Percentiles rank a stretch among this genome's conserved stretches.
These are phyloP conservation scores for Rhabdornis inornatus DNA, from an alignment of 2,113 vertebrate genomes.

Conservation along the genomic window DNA sequence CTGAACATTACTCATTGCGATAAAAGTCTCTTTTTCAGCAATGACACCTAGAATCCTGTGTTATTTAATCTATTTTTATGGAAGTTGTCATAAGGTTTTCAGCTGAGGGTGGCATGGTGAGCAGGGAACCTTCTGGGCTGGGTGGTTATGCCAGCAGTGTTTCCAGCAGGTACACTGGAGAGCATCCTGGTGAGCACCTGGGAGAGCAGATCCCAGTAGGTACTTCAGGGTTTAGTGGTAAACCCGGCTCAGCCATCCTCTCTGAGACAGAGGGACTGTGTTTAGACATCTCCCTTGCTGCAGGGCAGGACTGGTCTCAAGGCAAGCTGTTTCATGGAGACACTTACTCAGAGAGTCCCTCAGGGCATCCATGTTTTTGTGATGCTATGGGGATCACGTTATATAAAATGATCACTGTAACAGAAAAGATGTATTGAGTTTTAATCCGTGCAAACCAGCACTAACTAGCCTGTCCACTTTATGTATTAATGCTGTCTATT, in stretches of 20 bases:
- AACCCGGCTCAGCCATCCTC: rapidly evolving
- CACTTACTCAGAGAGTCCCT: background rate
- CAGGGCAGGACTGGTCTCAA: background rate
- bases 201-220: rapidly evolving
- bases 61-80: background rate
- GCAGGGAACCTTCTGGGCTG: rapidly evolving
- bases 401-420: background rate
- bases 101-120: background rate
- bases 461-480: background rate
- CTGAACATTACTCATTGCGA: rapidly evolving
- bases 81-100: background rate
- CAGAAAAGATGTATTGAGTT: background rate
- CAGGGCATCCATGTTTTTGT: background rate
- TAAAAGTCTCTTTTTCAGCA: background rate
- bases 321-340: background rate
- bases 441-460: background rate
- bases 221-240: background rate
- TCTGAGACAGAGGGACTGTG: background rate
- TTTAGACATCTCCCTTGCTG: background rate
- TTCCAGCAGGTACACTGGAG: background rate
- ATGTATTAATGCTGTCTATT: background rate
- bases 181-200: background rate
- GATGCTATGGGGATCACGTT: background rate
- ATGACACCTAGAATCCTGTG: background rate
- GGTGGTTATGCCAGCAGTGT: rapidly evolving